Evolutionary conservation across 2,797 vertebrate genomes (phyloP), one percentile per base, ranked within the genome.

Genomic region (Muscicapa striata): DNA sequence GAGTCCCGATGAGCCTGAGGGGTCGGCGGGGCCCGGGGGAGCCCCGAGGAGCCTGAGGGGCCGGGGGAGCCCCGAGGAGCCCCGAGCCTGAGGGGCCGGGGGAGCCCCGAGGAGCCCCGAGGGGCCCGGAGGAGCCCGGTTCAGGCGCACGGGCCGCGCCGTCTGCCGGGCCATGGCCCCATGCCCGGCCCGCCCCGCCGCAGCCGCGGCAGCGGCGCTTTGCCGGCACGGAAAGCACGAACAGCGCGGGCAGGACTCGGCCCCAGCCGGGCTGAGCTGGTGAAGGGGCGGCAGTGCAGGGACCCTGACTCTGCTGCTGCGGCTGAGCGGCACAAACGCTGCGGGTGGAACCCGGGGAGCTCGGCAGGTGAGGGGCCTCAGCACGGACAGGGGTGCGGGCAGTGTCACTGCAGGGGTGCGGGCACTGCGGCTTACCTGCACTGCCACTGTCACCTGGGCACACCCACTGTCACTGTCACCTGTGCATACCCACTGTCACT

Each of bases 171-270:
- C 8, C 51, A 5, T n/a, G 48, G 4, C 30, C 15, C 29, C 17
- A 24, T 26, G 29, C 7, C 41, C 49, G 16, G 5, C 34, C 15
- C 16, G 16, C 29, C 32, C n/a, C 40, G 19, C 52, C 9, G 19
- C 67, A 11, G 29, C 45, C 24, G 13, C 18, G 0, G 58, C 6
- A 72, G 75, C 51, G 23, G 58, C 45, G 20, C 67, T 73, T 15
- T 32, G 48, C 13, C 5, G 29, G 40, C 49, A 2, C 12, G 32
- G 51, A 6, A 32, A 23, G 3, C 18, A 10, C 41, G 11, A n/a
- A 11, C 9, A 14, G n/a, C 40, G 0, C 0, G 20, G 30, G 4
- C 26, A 2, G 55, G 55, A 21, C 11, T 24, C 22, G 19, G 48
- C 23, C 3, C 45, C 62, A 7, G 55, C 34, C 13, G 7, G 9